Conservation (phyloP, 2,113 vertebrate genomes). For the Amphiprion percula region DNA sequence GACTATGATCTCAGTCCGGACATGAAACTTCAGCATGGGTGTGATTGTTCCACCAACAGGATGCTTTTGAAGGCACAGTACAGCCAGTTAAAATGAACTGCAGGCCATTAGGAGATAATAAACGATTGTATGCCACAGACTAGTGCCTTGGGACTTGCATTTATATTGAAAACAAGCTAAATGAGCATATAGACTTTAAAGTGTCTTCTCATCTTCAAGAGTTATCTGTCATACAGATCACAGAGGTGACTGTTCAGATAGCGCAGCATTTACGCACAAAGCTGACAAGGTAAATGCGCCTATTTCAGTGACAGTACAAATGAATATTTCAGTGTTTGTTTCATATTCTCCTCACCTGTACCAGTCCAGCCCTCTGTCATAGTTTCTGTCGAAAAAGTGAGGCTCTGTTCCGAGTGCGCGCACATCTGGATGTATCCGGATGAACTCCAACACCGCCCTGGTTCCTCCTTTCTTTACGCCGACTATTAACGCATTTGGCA, state of each 20-base stretch:
- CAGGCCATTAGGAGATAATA: neutral
- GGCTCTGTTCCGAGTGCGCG: conserved; percentile 94
- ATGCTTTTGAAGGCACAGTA: neutral
- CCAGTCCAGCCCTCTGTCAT: conserved; percentile 94
- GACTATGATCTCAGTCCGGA: neutral
- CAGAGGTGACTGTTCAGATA: neutral
- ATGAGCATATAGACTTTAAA: neutral
- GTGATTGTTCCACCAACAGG: neutral
- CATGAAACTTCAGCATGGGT: neutral
- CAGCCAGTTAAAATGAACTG: neutral
- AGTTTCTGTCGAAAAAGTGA: conserved; percentile 98
- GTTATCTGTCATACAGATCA: neutral
- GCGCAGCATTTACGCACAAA: neutral
- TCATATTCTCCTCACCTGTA: conserved; percentile 90
- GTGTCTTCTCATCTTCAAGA: neutral
- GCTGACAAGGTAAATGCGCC: neutral
- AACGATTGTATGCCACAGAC: too few relatives aligned
- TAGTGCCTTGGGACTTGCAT: too few relatives aligned
- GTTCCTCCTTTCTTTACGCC: conserved; percentile 98
- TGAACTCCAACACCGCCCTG: conserved; percentile 95
- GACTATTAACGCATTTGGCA: conserved; percentile 93
- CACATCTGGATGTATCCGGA: conserved; percentile 96
- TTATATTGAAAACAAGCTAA: neutral
- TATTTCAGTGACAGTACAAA: neutral
- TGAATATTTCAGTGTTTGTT: neutral